phyloP scores from a whole-genome alignment of 2,113 vertebrate species.

The Oryzias javanicus region DNA sequence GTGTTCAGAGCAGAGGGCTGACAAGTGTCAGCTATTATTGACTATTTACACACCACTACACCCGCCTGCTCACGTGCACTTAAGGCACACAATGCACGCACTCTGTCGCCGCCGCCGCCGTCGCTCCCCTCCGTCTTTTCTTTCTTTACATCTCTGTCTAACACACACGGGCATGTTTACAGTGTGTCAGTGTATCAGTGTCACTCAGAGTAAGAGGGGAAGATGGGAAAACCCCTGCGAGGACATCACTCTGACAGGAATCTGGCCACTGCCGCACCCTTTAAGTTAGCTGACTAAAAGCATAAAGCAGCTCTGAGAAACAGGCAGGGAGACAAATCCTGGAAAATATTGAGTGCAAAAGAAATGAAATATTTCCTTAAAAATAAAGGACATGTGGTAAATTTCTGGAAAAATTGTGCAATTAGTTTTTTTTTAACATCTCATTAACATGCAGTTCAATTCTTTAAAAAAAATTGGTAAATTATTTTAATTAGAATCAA shows the following conservation, averaged over 20 bases:
- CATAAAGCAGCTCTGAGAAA: constrained; percentile 11
- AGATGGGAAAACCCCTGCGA: constrained; percentile 63
- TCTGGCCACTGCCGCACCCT: constrained; percentile 68
- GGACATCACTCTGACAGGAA: constrained; percentile 74
- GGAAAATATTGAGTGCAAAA: no score
- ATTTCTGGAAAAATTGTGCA: no score
- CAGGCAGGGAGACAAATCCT: neutral
- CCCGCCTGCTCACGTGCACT: constrained; percentile 61
- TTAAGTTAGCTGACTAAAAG: constrained; percentile 46
- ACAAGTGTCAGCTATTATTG: constrained; percentile 80
- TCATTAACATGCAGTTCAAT: no score
- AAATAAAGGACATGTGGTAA: no score
- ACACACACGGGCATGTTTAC: constrained; percentile 50
- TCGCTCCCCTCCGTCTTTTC: constrained; percentile 11
- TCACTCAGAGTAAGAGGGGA: constrained; percentile 67
- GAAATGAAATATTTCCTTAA: no score
- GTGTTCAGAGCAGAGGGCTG: constrained; percentile 74
- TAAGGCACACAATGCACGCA: constrained; percentile 39
- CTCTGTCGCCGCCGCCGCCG: neutral
- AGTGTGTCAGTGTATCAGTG: constrained; percentile 68
- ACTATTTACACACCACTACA: constrained; percentile 77
- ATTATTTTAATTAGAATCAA: no score
- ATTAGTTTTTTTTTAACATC: no score
- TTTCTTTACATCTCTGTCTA: constrained; percentile 36
- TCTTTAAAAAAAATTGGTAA: no score